phyloP scores from a whole-genome alignment of 37 sponge, comb jelly and placozoan species.

The Halisarca cf. caerulea region DNA sequence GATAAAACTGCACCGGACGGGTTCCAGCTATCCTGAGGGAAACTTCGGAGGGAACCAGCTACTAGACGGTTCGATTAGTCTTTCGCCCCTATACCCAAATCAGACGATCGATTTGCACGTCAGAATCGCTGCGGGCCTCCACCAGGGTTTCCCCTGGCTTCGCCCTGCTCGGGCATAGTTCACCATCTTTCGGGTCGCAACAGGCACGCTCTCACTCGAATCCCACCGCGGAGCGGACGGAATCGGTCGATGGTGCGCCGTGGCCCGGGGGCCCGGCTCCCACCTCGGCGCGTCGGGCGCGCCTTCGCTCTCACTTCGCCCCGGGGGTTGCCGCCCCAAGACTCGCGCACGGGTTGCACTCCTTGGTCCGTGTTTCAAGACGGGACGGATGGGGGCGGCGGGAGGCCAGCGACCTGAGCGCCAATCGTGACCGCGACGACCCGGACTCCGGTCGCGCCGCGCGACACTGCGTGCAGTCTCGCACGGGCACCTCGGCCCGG shows the following conservation, averaged over 20 bases:
- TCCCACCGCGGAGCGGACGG: constrained; percentile 39
- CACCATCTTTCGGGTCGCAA: constrained; percentile 67
- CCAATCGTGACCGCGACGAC: constrained; percentile 43
- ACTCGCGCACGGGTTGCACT: constrained; percentile 78
- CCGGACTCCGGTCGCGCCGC: neutral
- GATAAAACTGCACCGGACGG: constrained; percentile 48
- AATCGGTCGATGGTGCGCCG: constrained; percentile 67
- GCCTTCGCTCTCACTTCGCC: constrained; percentile 70
- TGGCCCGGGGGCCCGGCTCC: constrained; percentile 24
- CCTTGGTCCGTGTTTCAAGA: constrained; percentile 89
- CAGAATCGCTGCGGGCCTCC: constrained; percentile 61
- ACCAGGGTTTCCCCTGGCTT: constrained; percentile 69
- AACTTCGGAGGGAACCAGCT: constrained; percentile 77
- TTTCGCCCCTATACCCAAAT: constrained; percentile 60
- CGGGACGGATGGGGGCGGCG: constrained; percentile 63
- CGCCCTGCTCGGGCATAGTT: constrained; percentile 62
- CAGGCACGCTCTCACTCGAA: constrained; percentile 64
- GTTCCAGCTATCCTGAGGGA: constrained; percentile 71
- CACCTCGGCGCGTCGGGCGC: constrained; percentile 40
- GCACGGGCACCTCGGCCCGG: neutral
- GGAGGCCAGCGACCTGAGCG: constrained; percentile 23
- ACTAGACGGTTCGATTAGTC: constrained; percentile 77
- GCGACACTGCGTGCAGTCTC: constrained; percentile 32
- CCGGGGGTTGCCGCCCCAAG: constrained; percentile 62
- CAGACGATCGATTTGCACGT: constrained; percentile 54